A percentile compares a stretch with the other conserved stretches of the same genome.
phyloP scores from a whole-genome alignment of 2,113 vertebrate genomes.

The Bos javanicus region DNA sequence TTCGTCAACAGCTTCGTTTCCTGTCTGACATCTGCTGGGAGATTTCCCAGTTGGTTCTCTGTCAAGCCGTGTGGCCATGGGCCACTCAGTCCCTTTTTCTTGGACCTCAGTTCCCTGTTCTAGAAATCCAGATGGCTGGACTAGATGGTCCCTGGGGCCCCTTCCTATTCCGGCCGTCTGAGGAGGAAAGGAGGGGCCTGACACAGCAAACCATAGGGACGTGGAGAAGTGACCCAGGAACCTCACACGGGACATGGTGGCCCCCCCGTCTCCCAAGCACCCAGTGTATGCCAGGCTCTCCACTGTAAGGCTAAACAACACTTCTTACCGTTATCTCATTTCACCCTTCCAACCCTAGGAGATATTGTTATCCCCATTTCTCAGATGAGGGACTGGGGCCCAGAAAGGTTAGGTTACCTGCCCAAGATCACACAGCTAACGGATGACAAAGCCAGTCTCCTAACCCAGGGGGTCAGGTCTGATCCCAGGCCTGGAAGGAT shows the following conservation, averaged over 20 bases:
- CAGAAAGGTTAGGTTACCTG: not conserved
- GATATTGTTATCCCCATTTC: not conserved
- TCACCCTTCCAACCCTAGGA: not conserved
- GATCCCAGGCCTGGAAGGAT: not conserved
- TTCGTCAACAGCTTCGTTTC: constrained; percentile 28
- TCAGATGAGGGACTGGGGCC: not conserved
- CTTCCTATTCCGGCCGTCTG: constrained; percentile 3
- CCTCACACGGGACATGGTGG: not conserved
- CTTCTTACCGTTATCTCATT: not conserved
- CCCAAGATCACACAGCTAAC: no score
- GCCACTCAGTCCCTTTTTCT: constrained; percentile 1
- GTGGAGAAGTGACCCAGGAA: not conserved
- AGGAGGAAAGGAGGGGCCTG: not conserved
- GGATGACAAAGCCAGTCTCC: not conserved
- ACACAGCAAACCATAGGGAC: not conserved
- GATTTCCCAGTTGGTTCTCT: not conserved
- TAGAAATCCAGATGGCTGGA: not conserved
- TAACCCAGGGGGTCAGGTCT: not conserved
- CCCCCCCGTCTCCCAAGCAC: fast-evolving
- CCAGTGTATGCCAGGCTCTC: not conserved
- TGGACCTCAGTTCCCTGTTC: constrained; percentile 8
- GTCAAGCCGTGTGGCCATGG: not conserved
- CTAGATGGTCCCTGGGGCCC: not conserved
- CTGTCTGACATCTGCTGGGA: not conserved
- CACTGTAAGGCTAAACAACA: not conserved